Conservation (phyloP, 1,140 invertebrate species). For the Rhyzopertha dominica region DNA sequence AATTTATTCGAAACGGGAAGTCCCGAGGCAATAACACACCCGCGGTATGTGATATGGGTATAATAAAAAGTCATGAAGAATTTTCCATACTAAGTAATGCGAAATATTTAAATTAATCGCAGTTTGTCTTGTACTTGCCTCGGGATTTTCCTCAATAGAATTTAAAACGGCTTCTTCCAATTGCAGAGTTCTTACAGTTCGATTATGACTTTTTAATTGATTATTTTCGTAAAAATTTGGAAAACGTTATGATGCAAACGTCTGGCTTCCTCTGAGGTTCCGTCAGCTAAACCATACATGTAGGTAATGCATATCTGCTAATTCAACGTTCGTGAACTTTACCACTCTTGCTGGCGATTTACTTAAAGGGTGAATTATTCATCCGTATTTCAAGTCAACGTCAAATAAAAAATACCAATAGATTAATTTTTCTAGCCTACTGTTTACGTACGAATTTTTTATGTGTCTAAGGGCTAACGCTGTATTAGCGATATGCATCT, state of each 20-base stretch:
- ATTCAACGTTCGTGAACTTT: constrained; percentile 3
- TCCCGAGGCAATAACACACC: constrained; percentile 14
- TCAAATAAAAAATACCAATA: too few relatives aligned
- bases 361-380: too few relatives aligned
- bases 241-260: constrained; percentile 9
- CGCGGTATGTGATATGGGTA: constrained; percentile 20
- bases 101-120: constrained; percentile 13
- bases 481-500: too few relatives aligned
- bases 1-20: constrained; percentile 11
- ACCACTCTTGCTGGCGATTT: too few relatives aligned
- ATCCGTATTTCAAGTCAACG: too few relatives aligned
- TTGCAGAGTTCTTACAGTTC: constrained; percentile 18
- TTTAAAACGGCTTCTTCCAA: constrained; percentile 17
- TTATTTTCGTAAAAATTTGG: constrained; percentile 10
- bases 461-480: too few relatives aligned
- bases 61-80: constrained; percentile 14
- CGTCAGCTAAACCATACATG: constrained; percentile 11
- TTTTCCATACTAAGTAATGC: constrained; percentile 15
- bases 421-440: too few relatives aligned
- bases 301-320: constrained; percentile 13
- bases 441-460: too few relatives aligned
- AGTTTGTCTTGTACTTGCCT: constrained; percentile 18
- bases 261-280: constrained; percentile 4
- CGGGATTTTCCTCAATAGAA: constrained; percentile 17
- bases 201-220: constrained; percentile 2